Percentiles rank a stretch among this genome's conserved stretches.
Evolutionary conservation across 2,113 vertebrate species (phyloP).

Genomic region (Collichthys lucidus): DNA sequence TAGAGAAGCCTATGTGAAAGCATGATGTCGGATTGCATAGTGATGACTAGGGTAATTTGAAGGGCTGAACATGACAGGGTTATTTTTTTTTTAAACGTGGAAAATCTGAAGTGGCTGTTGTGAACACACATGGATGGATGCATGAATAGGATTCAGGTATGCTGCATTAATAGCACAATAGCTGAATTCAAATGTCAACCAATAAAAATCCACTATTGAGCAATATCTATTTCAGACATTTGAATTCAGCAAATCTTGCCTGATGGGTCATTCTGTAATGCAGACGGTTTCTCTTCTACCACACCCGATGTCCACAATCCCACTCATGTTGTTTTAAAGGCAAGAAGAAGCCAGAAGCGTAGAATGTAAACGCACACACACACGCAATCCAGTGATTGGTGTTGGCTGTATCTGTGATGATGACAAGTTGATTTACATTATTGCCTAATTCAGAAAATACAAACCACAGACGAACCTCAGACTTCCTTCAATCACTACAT

Average conservation of each 20-base stretch:
- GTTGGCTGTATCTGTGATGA: slow-evolving; percentile 14
- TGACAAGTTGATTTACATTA: slow-evolving; percentile 37
- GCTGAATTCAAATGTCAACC: slow-evolving; percentile 18
- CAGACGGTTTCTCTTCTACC: slow-evolving; percentile 13
- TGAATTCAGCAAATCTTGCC: slow-evolving; percentile 8
- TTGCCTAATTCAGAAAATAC: slow-evolving; percentile 34
- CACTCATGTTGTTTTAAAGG: slow-evolving; percentile 51
- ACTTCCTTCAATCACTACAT: slow-evolving; percentile 14
- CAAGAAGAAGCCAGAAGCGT: slow-evolving; percentile 30
- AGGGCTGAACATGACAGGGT: slow-evolving; percentile 11
- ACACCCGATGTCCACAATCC: slow-evolving; percentile 21
- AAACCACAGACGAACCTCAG: slow-evolving; percentile 30
- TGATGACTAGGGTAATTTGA: slow-evolving; percentile 28
- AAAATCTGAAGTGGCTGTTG: background rate
- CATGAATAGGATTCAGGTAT: background rate
- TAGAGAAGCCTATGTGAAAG: slow-evolving; percentile 53
- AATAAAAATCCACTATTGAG: no score
- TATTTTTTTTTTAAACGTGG: slow-evolving; percentile 31
- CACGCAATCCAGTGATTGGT: slow-evolving; percentile 10
- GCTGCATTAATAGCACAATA: background rate
- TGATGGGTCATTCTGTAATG: slow-evolving; percentile 7
- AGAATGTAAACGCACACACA: background rate
- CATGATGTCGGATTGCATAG: slow-evolving; percentile 5
- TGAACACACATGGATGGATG: background rate
- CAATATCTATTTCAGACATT: background rate